Percentiles rank a stretch among this genome's conserved stretches.
Evolutionary conservation across 2,113 vertebrate genomes (phyloP).

Genomic region (Tragelaphus strepsiceros): DNA sequence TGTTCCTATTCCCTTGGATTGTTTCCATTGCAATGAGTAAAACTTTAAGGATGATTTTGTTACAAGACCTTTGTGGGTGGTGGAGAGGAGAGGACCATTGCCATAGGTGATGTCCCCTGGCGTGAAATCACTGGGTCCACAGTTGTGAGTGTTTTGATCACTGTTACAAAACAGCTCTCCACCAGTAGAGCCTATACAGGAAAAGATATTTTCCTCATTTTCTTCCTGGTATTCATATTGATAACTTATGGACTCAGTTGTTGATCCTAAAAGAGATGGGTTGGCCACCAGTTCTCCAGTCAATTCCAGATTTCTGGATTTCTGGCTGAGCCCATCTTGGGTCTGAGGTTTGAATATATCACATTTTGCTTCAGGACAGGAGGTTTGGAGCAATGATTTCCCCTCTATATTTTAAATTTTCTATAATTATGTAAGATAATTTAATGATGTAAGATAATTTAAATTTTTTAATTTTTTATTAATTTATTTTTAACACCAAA

Average conservation of each 20-base stretch:
- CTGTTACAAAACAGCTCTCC: not conserved
- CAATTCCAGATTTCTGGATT: not conserved
- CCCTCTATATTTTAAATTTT: not conserved
- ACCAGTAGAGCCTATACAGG: not conserved
- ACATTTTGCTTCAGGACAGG: not conserved
- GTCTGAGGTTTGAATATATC: not conserved
- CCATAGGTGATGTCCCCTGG: not conserved
- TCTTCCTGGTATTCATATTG: not conserved
- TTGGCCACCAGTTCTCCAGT: not conserved
- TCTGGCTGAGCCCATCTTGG: not conserved
- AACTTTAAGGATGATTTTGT: not conserved
- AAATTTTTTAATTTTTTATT: not conserved
- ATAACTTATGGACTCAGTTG: fast-evolving
- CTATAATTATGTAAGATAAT: not conserved
- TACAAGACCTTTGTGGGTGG: not conserved
- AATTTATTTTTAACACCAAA: not conserved
- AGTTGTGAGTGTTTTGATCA: not conserved
- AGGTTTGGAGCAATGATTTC: not conserved
- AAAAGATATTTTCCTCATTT: not conserved
- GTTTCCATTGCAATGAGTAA: not conserved
- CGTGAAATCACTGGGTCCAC: not conserved
- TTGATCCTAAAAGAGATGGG: not conserved
- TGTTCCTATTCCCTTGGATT: not conserved
- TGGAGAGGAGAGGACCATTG: not conserved
- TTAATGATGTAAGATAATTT: not conserved